These are phyloP conservation scores for Hirudo medicinalis DNA, from an alignment of 1,140 invertebrate genomes.

Conservation along the genomic window DNA sequence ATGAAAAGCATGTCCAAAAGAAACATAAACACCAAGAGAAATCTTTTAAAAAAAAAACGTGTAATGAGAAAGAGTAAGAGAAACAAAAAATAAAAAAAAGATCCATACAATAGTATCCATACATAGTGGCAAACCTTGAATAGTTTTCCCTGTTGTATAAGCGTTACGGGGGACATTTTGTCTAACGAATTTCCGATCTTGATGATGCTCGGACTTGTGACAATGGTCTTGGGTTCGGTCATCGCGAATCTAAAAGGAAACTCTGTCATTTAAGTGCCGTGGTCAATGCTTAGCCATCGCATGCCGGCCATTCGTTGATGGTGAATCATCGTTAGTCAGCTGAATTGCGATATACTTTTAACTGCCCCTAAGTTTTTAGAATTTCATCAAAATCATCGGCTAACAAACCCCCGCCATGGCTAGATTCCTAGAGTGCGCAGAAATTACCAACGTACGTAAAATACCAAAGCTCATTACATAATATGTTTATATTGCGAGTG, in stretches of 20 bases:
- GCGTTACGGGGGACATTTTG: constrained; percentile 3
- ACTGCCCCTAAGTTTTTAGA: no score
- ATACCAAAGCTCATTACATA: no score
- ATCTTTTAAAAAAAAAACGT: background rate
- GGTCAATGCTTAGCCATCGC: background rate
- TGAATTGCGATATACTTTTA: no score
- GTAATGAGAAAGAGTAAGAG: background rate
- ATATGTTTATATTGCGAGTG: no score
- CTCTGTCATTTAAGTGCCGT: background rate
- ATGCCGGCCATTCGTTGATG: background rate
- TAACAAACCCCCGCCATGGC: no score
- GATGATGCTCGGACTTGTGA: constrained; percentile 1
- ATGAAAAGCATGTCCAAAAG: background rate
- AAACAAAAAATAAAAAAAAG: background rate
- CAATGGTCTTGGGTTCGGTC: constrained; percentile 5
- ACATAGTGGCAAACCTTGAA: background rate
- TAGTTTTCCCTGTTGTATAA: constrained; percentile 10
- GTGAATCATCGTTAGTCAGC: no score
- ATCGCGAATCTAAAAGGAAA: background rate
- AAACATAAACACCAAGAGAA: background rate
- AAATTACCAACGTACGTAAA: no score
- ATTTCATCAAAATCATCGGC: no score
- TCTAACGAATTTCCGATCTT: constrained; percentile 3
- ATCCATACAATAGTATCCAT: no score
- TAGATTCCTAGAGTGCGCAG: no score